Evolutionary conservation across 2,888 invertebrate genomes (phyloP).

Genomic region (Cyclophora punctaria): DNA sequence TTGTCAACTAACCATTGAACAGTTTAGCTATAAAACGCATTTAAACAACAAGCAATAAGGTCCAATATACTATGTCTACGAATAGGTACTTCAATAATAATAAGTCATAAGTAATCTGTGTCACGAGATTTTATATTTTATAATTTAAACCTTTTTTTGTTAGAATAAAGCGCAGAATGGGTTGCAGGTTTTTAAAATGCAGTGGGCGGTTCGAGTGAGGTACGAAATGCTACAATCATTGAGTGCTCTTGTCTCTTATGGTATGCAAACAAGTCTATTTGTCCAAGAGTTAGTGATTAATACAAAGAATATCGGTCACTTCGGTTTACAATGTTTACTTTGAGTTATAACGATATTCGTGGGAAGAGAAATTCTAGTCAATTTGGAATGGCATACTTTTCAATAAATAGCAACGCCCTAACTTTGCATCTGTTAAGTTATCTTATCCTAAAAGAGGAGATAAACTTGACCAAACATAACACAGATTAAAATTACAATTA

Average conservation of each 20-base stretch:
- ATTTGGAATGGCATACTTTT: too few relatives aligned
- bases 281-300: conserved; percentile 15
- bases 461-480: too few relatives aligned
- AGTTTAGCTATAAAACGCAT: conserved; percentile 6
- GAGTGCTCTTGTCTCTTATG: conserved; percentile 18
- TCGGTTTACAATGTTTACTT: conserved; percentile 15
- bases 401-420: too few relatives aligned
- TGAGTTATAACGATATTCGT: conserved; percentile 12
- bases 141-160: conserved; percentile 4
- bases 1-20: conserved; percentile 38
- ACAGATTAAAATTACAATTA: too few relatives aligned
- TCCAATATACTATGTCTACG: conserved; percentile 2
- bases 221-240: conserved; percentile 16
- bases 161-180: background rate
- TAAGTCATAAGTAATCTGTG: conserved; percentile 7
- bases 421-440: too few relatives aligned
- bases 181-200: conserved; percentile 1
- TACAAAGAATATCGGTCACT: conserved; percentile 20
- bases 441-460: too few relatives aligned
- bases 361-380: conserved; percentile 14
- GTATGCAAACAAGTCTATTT: conserved; percentile 19
- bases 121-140: background rate
- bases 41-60: conserved; percentile 6
- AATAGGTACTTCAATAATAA: conserved; percentile 6
- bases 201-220: conserved; percentile 16